Conservation (phyloP, 92 coral and sea anemone genomes). For the Pocillopora meandrina region DNA sequence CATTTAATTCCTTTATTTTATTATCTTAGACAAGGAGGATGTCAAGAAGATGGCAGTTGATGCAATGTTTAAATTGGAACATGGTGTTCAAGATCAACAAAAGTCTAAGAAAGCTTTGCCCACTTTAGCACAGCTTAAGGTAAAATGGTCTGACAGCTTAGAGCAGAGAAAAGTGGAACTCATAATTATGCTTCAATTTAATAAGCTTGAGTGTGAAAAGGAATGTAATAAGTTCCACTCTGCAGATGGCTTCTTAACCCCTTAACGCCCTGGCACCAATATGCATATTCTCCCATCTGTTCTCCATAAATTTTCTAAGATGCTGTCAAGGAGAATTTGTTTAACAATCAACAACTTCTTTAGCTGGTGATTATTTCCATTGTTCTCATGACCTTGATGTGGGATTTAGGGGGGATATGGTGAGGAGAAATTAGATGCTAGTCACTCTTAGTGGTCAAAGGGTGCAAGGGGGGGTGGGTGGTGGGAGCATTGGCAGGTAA, state of each 20-base stretch:
- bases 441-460: neutral
- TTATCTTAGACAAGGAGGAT: slow-evolving; percentile 81
- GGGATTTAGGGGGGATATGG: no score
- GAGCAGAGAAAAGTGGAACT: neutral
- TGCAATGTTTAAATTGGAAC: slow-evolving; percentile 98
- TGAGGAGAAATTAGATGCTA: no score
- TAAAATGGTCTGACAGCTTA: slow-evolving; percentile 7
- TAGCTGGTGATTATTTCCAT: no score
- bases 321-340: neutral
- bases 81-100: slow-evolving; percentile 92
- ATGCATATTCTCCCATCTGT: no score
- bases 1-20: neutral
- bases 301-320: no score
- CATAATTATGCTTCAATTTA: neutral
- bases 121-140: slow-evolving; percentile 83
- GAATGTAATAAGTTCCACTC: no score
- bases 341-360: neutral
- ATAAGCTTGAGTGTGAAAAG: no score
- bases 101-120: slow-evolving; percentile 91
- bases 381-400: no score
- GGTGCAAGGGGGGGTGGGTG: neutral
- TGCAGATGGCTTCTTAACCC: no score
- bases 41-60: slow-evolving; percentile 88
- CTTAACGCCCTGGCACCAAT: no score
- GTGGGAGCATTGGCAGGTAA: no score